Evolutionary conservation across 2,797 vertebrate genomes (phyloP), one percentile per base, ranked within the genome.

Genomic region (Smutsia gigantea): DNA sequence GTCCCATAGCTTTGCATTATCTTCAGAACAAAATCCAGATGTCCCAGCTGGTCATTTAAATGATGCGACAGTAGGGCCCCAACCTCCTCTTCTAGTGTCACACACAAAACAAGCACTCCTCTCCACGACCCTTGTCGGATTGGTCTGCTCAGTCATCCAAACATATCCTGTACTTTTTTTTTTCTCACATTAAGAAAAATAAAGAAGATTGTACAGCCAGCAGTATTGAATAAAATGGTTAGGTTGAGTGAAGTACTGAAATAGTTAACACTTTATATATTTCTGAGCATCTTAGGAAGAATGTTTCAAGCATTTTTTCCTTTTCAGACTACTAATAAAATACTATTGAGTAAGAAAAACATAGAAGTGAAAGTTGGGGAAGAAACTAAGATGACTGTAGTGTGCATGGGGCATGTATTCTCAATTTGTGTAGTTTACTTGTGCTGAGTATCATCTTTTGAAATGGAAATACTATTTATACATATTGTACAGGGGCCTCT

Each of bases 271-370:
- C 46, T 66, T 77, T 69, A 19, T 66, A 5, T 84, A 37, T 90
- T 89, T 94, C 31, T 75, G 39, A 87, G 19, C 74, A 93, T 69
- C 77, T 49, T 42, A 96, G 51, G 51, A 86, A 88, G 89, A 93
- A 18, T 18, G 75, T 83, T 68, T 59, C 18, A 91, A 96, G n/a
- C 4, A 15, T n/a, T 84, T 85, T 55, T 74, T 96, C 93, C 63
- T 81, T 94, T 87, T 19, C 29, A 86, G 34, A 34, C 21, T 94
- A 75, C 90, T 78, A 13, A 88, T 88, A 83, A 94, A 93, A 71
- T 94, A 19, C 8, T 83, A 10, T 46, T 21, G 49, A 66, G 19
- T 75, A 93, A 87, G 78, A 81, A 95, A 94, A 94, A 61, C 25
- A 55, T 7, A 84, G 59, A 71, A 69, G 29, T 82, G 72, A 68